Conservation (phyloP, 2,113 vertebrate genomes). For the Zingel zingel region DNA sequence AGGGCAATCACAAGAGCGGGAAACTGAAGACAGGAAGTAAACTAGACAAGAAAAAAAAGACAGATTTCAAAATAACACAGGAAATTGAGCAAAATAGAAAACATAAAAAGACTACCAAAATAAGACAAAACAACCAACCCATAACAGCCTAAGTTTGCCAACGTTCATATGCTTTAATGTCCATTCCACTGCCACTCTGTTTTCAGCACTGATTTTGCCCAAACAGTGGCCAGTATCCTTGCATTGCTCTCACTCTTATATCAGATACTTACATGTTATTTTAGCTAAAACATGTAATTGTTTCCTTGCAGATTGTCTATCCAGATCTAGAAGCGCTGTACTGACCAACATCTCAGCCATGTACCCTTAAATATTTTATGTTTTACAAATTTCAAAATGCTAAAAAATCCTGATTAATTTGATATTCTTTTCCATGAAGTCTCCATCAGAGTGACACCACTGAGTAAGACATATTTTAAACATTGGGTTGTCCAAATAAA, state of each 20-base stretch:
- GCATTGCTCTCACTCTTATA: background rate
- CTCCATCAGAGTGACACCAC: background rate
- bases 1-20: no score
- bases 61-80: no score
- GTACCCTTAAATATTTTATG: background rate
- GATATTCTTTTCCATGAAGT: background rate
- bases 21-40: no score
- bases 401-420: background rate
- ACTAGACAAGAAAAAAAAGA: no score
- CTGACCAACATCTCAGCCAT: no score
- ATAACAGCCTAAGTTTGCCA: conserved; percentile 11
- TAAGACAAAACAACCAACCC: no score
- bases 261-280: background rate
- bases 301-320: background rate
- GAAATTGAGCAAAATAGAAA: no score
- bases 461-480: background rate
- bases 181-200: conserved; percentile 4
- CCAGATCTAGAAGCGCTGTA: background rate
- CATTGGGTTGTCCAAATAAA: background rate
- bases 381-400: background rate
- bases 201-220: background rate
- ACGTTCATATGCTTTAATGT: background rate
- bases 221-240: background rate
- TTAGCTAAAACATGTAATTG: background rate
- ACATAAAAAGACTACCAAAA: no score